Evolutionary conservation across 2,113 vertebrate species (phyloP).

Genomic region (Montifringilla adamsi): DNA sequence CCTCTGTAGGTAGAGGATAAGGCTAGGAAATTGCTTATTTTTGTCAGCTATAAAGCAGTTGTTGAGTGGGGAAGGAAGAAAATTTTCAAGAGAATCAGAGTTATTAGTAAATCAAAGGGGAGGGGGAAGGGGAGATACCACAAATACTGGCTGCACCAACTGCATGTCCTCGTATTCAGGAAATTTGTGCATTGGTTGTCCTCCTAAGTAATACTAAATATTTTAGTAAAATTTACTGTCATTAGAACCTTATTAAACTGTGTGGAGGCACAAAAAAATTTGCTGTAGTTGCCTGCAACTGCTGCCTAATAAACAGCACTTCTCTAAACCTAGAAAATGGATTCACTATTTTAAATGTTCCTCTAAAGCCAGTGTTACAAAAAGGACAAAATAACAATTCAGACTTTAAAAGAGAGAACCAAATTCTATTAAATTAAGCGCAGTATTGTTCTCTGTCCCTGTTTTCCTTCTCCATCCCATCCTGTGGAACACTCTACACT

Average conservation of each 20-base stretch:
- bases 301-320: not conserved
- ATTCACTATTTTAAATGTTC: not conserved
- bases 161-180: accelerated
- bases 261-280: not conserved
- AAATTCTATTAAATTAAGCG: not conserved
- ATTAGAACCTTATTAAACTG: not conserved
- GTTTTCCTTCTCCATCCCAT: not conserved
- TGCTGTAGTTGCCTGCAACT: not conserved
- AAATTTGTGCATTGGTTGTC: not conserved
- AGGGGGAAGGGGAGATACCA: not conserved
- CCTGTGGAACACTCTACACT: not conserved
- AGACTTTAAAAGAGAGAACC: not conserved
- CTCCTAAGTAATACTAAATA: not conserved
- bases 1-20: constrained; percentile 62
- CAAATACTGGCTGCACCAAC: not conserved
- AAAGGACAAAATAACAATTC: not conserved
- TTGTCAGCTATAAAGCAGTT: constrained; percentile 68
- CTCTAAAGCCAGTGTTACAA: not conserved
- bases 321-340: not conserved
- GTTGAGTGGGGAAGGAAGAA: constrained; percentile 56
- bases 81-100: not conserved
- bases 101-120: not conserved
- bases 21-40: constrained; percentile 75
- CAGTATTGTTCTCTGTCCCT: not conserved
- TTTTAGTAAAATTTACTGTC: not conserved